Base-by-base conservation (phyloP, 2,888 invertebrate genomes). In the Dendrolimus pini region DNA sequence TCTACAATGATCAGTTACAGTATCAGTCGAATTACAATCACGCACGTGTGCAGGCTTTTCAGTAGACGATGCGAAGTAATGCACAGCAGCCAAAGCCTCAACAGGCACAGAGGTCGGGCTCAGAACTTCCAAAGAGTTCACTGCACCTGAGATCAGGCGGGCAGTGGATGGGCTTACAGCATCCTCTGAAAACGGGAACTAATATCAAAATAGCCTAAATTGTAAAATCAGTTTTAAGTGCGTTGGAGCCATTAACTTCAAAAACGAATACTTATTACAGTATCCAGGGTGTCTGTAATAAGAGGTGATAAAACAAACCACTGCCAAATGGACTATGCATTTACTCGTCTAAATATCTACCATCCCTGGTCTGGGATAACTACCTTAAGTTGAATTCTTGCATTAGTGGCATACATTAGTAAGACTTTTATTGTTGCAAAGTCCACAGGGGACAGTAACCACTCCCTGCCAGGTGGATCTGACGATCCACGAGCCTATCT, bases 11-110 rank as follows among this genome's bases (percentile, higher is more conserved):
- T 47, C 18, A 7, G 2, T 47, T 18, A 8, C 42, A 47, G 12
- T n/a, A 56, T n/a, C 12, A n/a, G 2, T 41, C 12, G 54, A 13
- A 54, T 1, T 14, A 30, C n/a, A 1, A n/a, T n/a, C 53, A 30
- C 59, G 58, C 55, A 73, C 70, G 52, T 57, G 54, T 2, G 56
- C 53, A 6, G 70, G 59, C 53, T 70, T 80, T 0, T 83, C 81
- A 2, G 80, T 63, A 54, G 71, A 47, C 1, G 71, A 57, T 1
- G 86, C 85, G 68, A 85, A 87, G 73, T 85, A 85, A 57, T 80
- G 83, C 1, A 87, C 82, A 1, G 86, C 82, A 0, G 83, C 78
- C 9, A 87, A 62, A 0, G 83, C 82, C 58, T 85, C 85, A 1
- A 74, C 76, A 0, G 87, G 81, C 30, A 65, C 54, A 0, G 80